phyloP scores from a whole-genome alignment of 1,140 invertebrate genomes.

The Ylistrum balloti region DNA sequence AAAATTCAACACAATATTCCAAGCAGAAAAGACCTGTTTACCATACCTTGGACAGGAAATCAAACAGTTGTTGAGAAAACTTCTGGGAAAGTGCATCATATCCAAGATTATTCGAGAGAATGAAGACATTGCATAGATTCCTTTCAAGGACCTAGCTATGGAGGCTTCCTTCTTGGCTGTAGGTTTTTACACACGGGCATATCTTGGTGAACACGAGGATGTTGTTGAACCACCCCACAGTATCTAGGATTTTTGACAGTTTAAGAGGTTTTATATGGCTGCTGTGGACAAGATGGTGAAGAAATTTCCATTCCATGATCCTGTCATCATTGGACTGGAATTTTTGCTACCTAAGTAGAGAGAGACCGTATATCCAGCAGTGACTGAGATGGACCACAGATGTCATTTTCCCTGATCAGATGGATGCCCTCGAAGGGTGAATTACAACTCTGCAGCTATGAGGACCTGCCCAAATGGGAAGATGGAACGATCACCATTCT shows the following conservation, averaged over 20 bases:
- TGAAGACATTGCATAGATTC: constrained; percentile 23
- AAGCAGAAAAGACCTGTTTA: constrained; percentile 1
- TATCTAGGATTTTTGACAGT: no score
- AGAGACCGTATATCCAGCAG: no score
- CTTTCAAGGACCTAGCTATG: neutral
- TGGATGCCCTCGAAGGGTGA: constrained; percentile 42
- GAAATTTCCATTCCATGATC: constrained; percentile 45
- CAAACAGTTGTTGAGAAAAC: neutral
- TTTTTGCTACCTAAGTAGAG: no score
- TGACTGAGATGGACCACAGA: constrained; percentile 24
- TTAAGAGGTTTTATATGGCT: constrained; percentile 41
- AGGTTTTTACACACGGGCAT: neutral
- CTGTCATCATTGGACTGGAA: neutral
- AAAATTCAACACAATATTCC: constrained; percentile 63
- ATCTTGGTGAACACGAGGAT: neutral
- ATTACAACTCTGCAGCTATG: neutral
- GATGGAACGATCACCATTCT: constrained; percentile 41
- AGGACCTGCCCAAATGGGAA: constrained; percentile 47
- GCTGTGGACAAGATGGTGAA: neutral
- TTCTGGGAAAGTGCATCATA: neutral
- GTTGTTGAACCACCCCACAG: neutral
- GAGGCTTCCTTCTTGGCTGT: neutral
- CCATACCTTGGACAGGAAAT: constrained; percentile 24
- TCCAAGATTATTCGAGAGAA: neutral
- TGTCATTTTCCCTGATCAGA: neutral